Base-by-base conservation (phyloP, 2,113 vertebrate species). In the Anarrhichthys ocellatus region DNA sequence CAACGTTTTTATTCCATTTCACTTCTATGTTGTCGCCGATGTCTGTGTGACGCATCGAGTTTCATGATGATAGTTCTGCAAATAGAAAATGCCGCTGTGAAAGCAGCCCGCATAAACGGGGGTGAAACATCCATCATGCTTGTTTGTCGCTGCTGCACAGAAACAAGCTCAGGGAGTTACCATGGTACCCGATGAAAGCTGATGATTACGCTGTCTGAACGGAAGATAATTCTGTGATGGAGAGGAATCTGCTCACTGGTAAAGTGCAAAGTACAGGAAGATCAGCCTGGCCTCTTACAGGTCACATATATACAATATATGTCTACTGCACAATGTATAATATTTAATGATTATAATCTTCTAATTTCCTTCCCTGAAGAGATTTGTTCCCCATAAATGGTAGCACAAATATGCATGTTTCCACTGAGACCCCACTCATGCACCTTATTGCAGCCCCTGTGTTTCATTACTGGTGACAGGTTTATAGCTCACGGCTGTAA, bases 391-490 rank as follows among this genome's bases (percentile, higher is more conserved):
- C 14, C 0, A 11, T 20, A 22, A 18, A 6, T 76, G 14, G 54
- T 9, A 34, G 9, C 59, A 65, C 46, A 65, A 59, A 78, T 62
- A 73, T 59, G 17, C 36, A 50, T 46, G 72, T 77, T 85, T 78
- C 75, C 48, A 62, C 54, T 75, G 9, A 14, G 34, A 20, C 80
- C 82, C 84, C n/a, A 3, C 81, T 71, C 9, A 15, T 70, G 76
- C 73, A 67, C 70, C 74, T 36, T 52, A 77, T n/a, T 48, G 69
- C 83, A 44, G 56, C 56, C 15, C 42, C 78, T 80, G 83, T 63
- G 79, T 80, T 91, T 88, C 83, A 88, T 85, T 88, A 87, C 70
- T 18, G 64, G 44, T 73, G 88, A 86, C 87, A 88, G 87, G 83
- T 90, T 91, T 84, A 92, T 76, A 44, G 76, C 76, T 67, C 65